phyloP scores from a whole-genome alignment of 2,113 vertebrate species.

The Fregata magnificens region DNA sequence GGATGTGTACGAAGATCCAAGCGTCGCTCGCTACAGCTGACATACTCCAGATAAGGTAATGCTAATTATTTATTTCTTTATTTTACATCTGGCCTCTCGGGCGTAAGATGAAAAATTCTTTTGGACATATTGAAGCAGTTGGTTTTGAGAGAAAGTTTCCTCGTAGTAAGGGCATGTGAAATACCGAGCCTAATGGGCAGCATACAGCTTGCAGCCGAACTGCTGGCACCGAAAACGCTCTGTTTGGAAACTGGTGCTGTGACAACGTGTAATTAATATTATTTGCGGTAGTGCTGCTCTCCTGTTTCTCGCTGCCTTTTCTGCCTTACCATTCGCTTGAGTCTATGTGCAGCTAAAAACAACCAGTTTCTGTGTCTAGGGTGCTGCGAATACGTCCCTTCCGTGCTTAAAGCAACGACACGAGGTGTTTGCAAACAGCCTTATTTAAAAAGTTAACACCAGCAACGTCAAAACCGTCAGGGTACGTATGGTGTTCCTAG shows the following conservation, averaged over 20 bases:
- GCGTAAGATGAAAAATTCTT: neutral
- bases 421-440: neutral
- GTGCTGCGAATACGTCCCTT: neutral
- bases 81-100: neutral
- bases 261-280: neutral
- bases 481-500: fast-evolving
- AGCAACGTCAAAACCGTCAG: fast-evolving
- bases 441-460: neutral
- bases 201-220: neutral
- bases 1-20: neutral
- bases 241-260: neutral
- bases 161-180: fast-evolving
- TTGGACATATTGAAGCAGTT: neutral
- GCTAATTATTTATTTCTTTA: conserved; percentile 1
- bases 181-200: neutral
- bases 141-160: neutral
- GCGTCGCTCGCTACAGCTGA: neutral
- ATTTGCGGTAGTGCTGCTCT: neutral
- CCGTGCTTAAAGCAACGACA: neutral
- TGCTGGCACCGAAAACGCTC: fast-evolving
- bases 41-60: conserved; percentile 34
- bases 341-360: fast-evolving
- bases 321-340: neutral
- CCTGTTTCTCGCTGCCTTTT: fast-evolving
- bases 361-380: fast-evolving